Evolutionary conservation across 1,140 invertebrate species (phyloP), one percentile per base, ranked within the genome.

Genomic region (Saxidomus purpurata): DNA sequence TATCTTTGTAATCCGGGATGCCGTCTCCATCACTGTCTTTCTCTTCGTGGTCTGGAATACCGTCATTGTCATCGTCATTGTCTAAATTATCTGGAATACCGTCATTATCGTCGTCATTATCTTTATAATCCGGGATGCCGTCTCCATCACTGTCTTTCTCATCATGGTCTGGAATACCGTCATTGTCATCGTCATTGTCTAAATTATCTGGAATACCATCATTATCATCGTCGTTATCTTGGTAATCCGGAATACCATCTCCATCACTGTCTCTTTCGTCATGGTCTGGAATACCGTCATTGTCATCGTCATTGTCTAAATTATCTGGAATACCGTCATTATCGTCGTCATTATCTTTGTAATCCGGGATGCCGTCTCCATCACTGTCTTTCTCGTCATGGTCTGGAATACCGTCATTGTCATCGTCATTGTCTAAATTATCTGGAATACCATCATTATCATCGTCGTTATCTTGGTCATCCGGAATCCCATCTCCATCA

Each of bases 11-110:
- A 79, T 92, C 89, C 25, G 93, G 92, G 15, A 94, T 94, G 28
- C 94, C 95, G 90, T 95, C 95, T 67, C 91, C 92, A 84, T 95
- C 94, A 61, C 52, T 90, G 82, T 95, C 93, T 43, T 93, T 91
- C 28, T 92, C 92, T 17, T 63, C n/a, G 40, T 79, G 17, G 34
- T 91, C 92, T 4, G 82, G 67, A 82, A 93, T 89, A 38, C 89
- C 90, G 84, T 92, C 90, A 52, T 69, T 82, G 79, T 92, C 89
- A 77, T 83, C 84, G 81, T 92, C 91, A 17, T 88, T 85, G 36
- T 92, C 93, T 55, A 90, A 31, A 89, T 91, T 28, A 82, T 92
- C 91, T 4, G 82, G 89, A 49, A 92, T 93, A 19, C 90, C 93
- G 79, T 94, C 91, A 63, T 89, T 91, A 86, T 94, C 92, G n/a